These are phyloP conservation scores for Ophonus ardosiacus DNA, from an alignment of 2,888 invertebrate genomes.

Conservation along the genomic window DNA sequence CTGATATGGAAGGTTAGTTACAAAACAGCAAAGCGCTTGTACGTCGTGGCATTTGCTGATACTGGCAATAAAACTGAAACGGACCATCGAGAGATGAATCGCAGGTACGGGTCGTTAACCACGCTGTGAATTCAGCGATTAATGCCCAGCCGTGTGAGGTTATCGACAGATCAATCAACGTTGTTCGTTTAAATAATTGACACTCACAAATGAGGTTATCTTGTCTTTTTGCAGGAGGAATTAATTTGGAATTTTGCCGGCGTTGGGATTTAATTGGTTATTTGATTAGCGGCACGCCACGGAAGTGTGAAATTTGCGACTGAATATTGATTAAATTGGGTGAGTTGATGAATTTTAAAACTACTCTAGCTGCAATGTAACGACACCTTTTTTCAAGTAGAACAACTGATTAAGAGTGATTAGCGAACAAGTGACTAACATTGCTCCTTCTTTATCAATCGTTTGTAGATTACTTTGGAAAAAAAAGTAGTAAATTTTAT, in stretches of 20 bases:
- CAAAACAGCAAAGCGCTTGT: slow-evolving; percentile 16
- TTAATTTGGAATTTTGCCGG: slow-evolving; percentile 59
- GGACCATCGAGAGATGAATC: slow-evolving; percentile 18
- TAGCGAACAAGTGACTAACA: no score
- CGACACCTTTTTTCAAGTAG: neutral
- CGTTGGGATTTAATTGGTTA: slow-evolving; percentile 60
- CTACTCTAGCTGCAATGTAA: slow-evolving; percentile 1
- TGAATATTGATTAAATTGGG: slow-evolving; percentile 60
- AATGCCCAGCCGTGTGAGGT: slow-evolving; percentile 42
- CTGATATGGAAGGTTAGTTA: neutral
- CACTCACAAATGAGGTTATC: slow-evolving; percentile 61
- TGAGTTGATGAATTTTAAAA: slow-evolving; percentile 49
- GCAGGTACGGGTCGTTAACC: slow-evolving; percentile 44
- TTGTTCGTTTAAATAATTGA: slow-evolving; percentile 58
- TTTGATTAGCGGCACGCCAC: slow-evolving; percentile 55
- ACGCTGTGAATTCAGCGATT: slow-evolving; percentile 33
- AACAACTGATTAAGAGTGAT: neutral
- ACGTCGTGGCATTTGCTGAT: neutral
- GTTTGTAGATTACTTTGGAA: no score
- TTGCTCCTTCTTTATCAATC: no score
- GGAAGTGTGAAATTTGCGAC: slow-evolving; percentile 43
- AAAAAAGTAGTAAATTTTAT: no score
- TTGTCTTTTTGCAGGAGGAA: slow-evolving; percentile 62
- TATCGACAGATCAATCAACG: slow-evolving; percentile 61
- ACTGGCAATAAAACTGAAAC: neutral